These are phyloP conservation scores for Saccostrea glomerata DNA, from an alignment of 1,140 invertebrate genomes.

Conservation along the genomic window DNA sequence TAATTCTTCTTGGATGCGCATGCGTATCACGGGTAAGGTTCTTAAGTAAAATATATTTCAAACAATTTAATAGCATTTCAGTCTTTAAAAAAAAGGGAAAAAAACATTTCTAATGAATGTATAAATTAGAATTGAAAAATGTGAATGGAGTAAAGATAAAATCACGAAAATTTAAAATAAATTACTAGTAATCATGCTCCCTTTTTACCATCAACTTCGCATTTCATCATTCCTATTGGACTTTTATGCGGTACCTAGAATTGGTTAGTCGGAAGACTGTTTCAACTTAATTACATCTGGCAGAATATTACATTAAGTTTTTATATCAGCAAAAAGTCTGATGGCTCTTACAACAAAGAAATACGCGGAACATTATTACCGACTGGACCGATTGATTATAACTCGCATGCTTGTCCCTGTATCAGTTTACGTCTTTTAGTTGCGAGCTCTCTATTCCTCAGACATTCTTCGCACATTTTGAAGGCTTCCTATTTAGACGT, in stretches of 20 bases:
- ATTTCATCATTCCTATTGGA: background rate
- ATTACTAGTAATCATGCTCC: background rate
- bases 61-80: too few species aligned
- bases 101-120: too few species aligned
- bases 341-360: background rate
- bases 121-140: too few species aligned
- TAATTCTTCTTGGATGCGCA: too few species aligned
- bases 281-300: background rate
- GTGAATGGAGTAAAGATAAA: too few species aligned
- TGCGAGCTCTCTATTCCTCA: background rate
- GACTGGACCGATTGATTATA: background rate
- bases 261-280: background rate
- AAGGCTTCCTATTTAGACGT: background rate
- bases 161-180: background rate
- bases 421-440: background rate
- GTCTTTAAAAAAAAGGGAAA: too few species aligned
- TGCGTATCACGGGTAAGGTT: too few species aligned
- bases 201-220: background rate
- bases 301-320: background rate
- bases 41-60: too few species aligned
- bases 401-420: background rate
- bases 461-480: background rate
- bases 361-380: background rate
- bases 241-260: background rate
- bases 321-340: slow-evolving; percentile 12